A percentile compares a stretch with the other conserved stretches of the same genome.
These are phyloP conservation scores for Hystrix brachyura DNA, from an alignment of 2,113 vertebrate species.

Conservation along the genomic window DNA sequence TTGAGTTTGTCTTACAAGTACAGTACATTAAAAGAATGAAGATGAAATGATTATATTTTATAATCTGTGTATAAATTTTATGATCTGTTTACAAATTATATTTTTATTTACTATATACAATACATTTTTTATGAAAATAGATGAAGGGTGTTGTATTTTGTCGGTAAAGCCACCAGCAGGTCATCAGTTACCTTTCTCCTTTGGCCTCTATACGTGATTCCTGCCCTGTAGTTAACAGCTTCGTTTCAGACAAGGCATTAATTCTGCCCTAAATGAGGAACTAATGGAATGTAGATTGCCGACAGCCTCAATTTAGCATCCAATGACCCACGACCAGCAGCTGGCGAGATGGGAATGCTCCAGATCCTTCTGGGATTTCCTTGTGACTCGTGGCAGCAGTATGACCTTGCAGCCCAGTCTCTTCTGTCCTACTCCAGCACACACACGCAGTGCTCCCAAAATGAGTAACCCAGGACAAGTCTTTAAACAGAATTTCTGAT, in stretches of 20 bases:
- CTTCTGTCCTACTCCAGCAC: not conserved
- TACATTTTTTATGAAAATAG: not conserved
- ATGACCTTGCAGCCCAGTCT: not conserved
- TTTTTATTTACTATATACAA: not conserved
- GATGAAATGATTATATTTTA: not conserved
- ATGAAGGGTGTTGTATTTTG: too few relatives aligned
- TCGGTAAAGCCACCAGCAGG: not conserved
- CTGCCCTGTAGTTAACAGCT: not conserved
- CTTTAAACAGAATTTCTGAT: not conserved
- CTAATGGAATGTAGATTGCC: not conserved
- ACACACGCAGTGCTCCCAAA: not conserved
- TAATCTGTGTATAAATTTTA: not conserved
- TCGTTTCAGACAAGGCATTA: conserved; percentile 5
- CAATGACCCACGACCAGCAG: not conserved
- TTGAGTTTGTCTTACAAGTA: not conserved
- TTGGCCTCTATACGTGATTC: not conserved
- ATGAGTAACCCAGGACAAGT: not conserved
- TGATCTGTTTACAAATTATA: too few relatives aligned
- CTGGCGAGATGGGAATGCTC: not conserved
- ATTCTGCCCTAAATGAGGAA: conserved; percentile 18
- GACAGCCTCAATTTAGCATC: not conserved
- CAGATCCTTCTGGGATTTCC: not conserved
- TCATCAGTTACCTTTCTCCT: not conserved
- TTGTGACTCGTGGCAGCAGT: not conserved
- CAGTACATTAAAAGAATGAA: not conserved